phyloP scores from a whole-genome alignment of 1,140 invertebrate genomes.

The Tachypleus tridentatus region DNA sequence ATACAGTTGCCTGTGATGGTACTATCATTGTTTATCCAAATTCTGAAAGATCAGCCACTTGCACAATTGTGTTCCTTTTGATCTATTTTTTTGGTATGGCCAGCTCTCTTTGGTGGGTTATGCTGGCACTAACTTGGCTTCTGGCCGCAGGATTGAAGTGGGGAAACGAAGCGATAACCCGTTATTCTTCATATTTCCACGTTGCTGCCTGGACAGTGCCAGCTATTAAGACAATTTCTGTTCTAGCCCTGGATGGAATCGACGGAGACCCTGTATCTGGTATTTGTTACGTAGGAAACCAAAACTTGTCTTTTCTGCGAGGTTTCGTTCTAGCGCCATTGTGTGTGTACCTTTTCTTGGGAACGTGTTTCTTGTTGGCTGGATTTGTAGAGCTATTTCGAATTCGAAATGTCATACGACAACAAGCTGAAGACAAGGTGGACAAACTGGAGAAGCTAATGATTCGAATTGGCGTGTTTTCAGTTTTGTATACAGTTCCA shows the following conservation, averaged over 20 bases:
- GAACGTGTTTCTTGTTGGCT: conserved; percentile 30
- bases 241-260: conserved; percentile 62
- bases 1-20: conserved; percentile 80
- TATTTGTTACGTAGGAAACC: conserved; percentile 54
- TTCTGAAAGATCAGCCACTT: conserved; percentile 56
- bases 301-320: conserved; percentile 57
- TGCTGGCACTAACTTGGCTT: conserved; percentile 89
- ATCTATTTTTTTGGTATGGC: conserved; percentile 91
- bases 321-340: conserved; percentile 76
- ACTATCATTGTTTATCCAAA: conserved; percentile 41
- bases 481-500: conserved; percentile 38
- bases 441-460: conserved; percentile 32
- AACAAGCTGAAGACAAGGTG: conserved; percentile 34
- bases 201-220: conserved; percentile 78
- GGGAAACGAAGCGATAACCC: conserved; percentile 89
- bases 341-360: conserved; percentile 39
- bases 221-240: conserved; percentile 67
- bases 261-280: conserved; percentile 50
- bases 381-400: conserved; percentile 32
- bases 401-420: conserved; percentile 26
- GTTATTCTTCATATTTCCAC: conserved; percentile 87
- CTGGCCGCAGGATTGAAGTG: conserved; percentile 83
- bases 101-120: conserved; percentile 87
- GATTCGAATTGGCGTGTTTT: conserved; percentile 35
- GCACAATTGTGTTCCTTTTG: conserved; percentile 71